Percentiles rank a stretch among this genome's conserved stretches.
phyloP scores from a whole-genome alignment of 2,113 vertebrate genomes.

The Chaetops frenatus region DNA sequence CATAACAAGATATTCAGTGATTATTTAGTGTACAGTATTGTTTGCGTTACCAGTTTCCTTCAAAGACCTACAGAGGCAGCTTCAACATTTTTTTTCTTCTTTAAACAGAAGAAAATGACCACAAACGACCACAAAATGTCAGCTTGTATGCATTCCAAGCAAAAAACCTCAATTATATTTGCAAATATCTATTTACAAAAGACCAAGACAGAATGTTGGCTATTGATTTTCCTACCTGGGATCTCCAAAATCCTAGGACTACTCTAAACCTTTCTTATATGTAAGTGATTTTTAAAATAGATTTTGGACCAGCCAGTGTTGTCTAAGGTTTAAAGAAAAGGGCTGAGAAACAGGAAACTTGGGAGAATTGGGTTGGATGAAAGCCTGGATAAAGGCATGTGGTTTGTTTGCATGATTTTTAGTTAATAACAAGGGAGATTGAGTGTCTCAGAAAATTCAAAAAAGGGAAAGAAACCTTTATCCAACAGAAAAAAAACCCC shows the following conservation, averaged over 20 bases:
- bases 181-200: neutral
- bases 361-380: constrained; percentile 35
- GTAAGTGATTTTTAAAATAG: constrained; percentile 13
- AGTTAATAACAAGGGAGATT: constrained; percentile 20
- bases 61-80: neutral
- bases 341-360: constrained; percentile 48
- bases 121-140: neutral
- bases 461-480: neutral
- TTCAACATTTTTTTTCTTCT: neutral
- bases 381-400: constrained; percentile 39
- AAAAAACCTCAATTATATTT: neutral
- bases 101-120: neutral
- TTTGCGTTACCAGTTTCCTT: neutral
- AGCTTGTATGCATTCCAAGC: neutral
- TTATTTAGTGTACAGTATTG: neutral
- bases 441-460: constrained; percentile 17
- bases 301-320: constrained; percentile 2
- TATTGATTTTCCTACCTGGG: neutral
- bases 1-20: neutral
- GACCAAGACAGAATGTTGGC: neutral
- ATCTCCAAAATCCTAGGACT: neutral
- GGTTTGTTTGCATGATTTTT: constrained; percentile 48
- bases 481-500: neutral
- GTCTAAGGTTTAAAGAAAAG: constrained; percentile 39
- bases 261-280: neutral